Conservation (phyloP, 2,797 vertebrate species). For the Halcyon badia region DNA sequence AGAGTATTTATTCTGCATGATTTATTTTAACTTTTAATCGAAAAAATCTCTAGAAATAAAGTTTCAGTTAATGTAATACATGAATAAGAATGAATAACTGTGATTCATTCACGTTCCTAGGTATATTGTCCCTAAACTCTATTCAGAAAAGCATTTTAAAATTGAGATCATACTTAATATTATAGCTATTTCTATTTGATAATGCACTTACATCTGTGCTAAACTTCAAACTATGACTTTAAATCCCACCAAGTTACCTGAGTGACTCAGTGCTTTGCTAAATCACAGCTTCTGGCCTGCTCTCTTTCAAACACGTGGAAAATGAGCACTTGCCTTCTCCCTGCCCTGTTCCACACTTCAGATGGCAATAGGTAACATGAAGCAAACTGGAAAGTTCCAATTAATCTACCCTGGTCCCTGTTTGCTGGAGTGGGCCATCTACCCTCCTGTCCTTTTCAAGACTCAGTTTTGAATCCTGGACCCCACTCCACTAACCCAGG, state of each 20-base stretch:
- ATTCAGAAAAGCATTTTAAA: neutral
- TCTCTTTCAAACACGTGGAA: neutral
- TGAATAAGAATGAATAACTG: neutral
- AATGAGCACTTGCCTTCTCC: neutral
- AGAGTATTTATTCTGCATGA: neutral
- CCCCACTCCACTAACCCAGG: neutral
- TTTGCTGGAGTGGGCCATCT: neutral
- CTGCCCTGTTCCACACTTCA: neutral
- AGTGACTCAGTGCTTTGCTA: neutral
- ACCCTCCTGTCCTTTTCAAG: neutral
- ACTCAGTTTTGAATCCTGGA: neutral
- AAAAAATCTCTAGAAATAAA: neutral
- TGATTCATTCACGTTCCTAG: neutral
- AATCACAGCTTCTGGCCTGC: neutral
- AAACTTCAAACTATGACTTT: neutral
- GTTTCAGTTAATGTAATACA: neutral
- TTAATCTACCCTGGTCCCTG: neutral
- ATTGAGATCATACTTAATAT: neutral
- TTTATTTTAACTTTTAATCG: neutral
- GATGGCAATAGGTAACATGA: fast-evolving
- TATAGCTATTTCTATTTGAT: neutral
- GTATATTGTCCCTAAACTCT: neutral
- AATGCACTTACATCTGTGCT: neutral
- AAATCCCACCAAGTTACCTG: neutral
- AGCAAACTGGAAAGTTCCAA: neutral